These are phyloP conservation scores for Acanthurus tractus DNA, from an alignment of 2,797 vertebrate genomes.

Conservation along the genomic window DNA sequence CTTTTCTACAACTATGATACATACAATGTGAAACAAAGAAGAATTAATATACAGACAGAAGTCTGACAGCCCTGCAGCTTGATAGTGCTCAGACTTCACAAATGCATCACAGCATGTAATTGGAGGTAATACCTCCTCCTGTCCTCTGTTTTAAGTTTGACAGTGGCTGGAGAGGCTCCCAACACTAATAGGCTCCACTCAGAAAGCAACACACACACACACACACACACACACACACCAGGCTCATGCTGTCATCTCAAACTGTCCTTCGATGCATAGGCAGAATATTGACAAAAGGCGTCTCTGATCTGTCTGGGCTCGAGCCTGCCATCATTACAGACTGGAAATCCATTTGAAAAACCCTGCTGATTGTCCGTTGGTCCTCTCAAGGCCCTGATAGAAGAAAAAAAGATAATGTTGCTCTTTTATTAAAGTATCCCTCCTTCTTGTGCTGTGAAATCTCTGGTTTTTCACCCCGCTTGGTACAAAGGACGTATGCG, in stretches of 20 bases:
- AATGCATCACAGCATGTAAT: constrained; percentile 68
- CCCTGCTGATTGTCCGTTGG: constrained; percentile 65
- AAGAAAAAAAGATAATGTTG: not conserved
- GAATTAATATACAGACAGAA: constrained; percentile 51
- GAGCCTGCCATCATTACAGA: constrained; percentile 72
- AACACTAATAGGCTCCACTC: constrained; percentile 69
- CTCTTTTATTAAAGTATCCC: constrained; percentile 40
- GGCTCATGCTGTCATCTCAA: constrained; percentile 59
- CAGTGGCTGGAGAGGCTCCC: constrained; percentile 62
- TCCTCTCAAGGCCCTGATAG: constrained; percentile 35
- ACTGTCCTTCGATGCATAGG: constrained; percentile 48
- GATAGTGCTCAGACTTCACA: constrained; percentile 54
- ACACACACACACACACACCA: constrained; percentile 19
- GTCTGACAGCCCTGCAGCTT: constrained; percentile 57
- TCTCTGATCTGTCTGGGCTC: constrained; percentile 66
- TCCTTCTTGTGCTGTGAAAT: constrained; percentile 58
- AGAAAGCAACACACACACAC: constrained; percentile 13
- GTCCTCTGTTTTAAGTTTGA: constrained; percentile 65
- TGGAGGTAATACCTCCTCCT: constrained; percentile 66
- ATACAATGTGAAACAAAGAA: constrained; percentile 54
- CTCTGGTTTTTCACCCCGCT: constrained; percentile 59
- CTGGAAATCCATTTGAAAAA: constrained; percentile 64
- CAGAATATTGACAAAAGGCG: constrained; percentile 58
- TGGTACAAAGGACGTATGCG: constrained; percentile 1
- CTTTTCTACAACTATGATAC: constrained; percentile 49